Percentiles rank a stretch among this genome's conserved stretches.
These are phyloP conservation scores for Tapirus terrestris DNA, from an alignment of 2,113 vertebrate genomes.

Conservation along the genomic window DNA sequence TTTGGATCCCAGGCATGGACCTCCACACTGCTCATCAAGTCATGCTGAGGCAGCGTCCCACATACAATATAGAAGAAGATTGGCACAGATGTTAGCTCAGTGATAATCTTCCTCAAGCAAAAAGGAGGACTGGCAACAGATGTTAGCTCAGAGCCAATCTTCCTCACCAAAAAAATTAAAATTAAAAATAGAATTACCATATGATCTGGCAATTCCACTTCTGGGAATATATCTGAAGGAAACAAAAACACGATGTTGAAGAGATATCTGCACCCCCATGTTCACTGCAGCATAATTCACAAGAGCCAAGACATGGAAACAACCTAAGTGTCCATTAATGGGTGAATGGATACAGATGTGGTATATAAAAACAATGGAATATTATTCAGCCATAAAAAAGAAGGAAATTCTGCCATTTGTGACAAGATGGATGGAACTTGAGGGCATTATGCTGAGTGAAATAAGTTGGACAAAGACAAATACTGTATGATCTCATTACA, in stretches of 20 bases:
- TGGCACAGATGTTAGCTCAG: no score
- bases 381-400: neutral
- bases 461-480: neutral
- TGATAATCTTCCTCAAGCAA: no score
- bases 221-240: neutral
- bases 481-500: neutral
- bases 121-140: no score
- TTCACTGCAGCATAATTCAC: neutral
- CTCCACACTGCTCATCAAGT: no score
- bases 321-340: neutral
- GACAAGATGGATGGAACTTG: neutral
- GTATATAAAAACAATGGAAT: neutral
- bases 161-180: neutral
- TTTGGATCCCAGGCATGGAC: no score
- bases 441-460: neutral
- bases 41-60: no score
- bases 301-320: neutral
- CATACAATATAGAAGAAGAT: no score
- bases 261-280: neutral
- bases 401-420: neutral
- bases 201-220: neutral
- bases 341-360: neutral
- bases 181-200: neutral
- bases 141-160: no score
- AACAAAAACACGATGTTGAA: neutral